phyloP scores from a whole-genome alignment of 2,113 vertebrate species.

The Scomber japonicus region DNA sequence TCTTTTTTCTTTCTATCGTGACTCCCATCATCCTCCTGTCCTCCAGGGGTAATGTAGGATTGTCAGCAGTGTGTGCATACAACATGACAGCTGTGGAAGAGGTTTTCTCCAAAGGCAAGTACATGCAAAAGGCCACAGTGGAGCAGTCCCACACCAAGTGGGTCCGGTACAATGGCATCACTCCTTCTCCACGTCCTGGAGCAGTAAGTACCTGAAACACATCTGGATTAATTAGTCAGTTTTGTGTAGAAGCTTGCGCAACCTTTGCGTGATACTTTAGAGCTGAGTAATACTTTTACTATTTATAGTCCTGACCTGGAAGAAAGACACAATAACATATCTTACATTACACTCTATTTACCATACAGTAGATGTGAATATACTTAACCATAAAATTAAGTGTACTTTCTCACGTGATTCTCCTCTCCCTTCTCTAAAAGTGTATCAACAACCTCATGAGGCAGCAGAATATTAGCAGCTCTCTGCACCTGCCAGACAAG shows the following conservation, averaged over 20 bases:
- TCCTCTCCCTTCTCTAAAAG: slow-evolving; percentile 72
- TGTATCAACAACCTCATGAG: slow-evolving; percentile 91
- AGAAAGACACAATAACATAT: not conserved
- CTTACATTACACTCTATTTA: not conserved
- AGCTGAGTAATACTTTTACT: not conserved
- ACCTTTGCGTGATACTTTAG: too few relatives aligned
- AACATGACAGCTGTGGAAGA: slow-evolving; percentile 90
- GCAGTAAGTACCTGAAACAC: slow-evolving; percentile 85
- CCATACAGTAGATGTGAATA: not conserved
- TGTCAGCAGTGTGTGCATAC: slow-evolving; percentile 96
- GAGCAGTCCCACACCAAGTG: slow-evolving; percentile 97
- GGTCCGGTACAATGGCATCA: slow-evolving; percentile 92
- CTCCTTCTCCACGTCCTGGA: slow-evolving; percentile 93
- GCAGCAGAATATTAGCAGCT: slow-evolving; percentile 89
- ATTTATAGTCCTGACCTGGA: not conserved
- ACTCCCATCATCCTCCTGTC: not conserved
- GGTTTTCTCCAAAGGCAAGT: slow-evolving; percentile 94
- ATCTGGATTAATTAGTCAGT: too few relatives aligned
- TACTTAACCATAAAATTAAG: too few relatives aligned
- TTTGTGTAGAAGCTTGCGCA: not conserved
- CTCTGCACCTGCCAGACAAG: slow-evolving; percentile 94
- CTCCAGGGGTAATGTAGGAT: slow-evolving; percentile 92
- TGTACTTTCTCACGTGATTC: not conserved
- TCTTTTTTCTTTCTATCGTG: not conserved
- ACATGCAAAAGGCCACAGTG: slow-evolving; percentile 96